Conservation (phyloP, 2,888 invertebrate genomes). For the Taenaris catops region DNA sequence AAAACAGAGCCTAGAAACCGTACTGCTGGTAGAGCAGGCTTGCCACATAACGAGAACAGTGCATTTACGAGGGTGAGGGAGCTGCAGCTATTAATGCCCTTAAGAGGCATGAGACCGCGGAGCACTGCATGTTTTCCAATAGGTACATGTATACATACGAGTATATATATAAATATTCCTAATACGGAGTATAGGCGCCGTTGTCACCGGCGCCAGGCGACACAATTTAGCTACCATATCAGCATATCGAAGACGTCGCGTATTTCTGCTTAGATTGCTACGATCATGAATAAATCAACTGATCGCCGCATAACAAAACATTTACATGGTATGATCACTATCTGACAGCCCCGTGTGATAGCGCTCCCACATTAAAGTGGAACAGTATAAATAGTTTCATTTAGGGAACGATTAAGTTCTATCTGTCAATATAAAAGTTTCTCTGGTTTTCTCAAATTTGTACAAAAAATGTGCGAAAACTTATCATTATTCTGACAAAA, state of each 20-base stretch:
- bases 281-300: conserved; percentile 50
- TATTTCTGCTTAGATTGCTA: conserved; percentile 38
- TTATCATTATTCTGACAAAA: too few relatives aligned
- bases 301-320: conserved; percentile 29
- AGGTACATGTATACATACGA: conserved; percentile 21
- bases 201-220: conserved; percentile 23
- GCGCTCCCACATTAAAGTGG: conserved; percentile 2
- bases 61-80: too few relatives aligned
- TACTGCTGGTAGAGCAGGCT: too few relatives aligned
- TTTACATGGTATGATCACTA: conserved; percentile 22
- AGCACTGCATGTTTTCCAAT: conserved; percentile 40
- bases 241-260: conserved; percentile 40
- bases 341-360: conserved; percentile 11
- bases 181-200: conserved; percentile 27
- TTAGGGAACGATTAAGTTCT: too few relatives aligned
- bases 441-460: too few relatives aligned
- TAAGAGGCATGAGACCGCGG: too few relatives aligned
- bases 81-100: too few relatives aligned
- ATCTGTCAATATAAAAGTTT: too few relatives aligned
- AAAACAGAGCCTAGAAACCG: too few relatives aligned
- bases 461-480: too few relatives aligned
- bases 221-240: conserved; percentile 30
- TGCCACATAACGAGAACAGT: too few relatives aligned
- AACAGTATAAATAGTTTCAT: too few relatives aligned
- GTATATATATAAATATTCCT: conserved; percentile 30